phyloP scores from a whole-genome alignment of 1,140 invertebrate genomes.

The Planococcus citri region DNA sequence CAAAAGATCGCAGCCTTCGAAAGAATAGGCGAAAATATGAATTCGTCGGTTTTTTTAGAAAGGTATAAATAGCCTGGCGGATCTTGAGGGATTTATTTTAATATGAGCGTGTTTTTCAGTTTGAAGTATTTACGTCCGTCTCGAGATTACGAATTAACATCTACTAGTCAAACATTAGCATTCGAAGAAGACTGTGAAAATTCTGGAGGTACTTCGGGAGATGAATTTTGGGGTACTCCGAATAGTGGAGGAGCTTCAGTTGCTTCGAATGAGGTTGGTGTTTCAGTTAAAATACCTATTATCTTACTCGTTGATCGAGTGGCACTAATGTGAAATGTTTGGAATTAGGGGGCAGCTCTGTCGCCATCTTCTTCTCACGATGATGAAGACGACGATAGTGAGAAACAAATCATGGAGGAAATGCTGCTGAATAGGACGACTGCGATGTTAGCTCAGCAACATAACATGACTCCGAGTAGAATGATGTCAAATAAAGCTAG shows the following conservation, averaged over 20 bases:
- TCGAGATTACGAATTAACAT: background rate
- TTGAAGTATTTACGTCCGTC: constrained; percentile 1
- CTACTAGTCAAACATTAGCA: constrained; percentile 12
- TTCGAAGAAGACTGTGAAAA: constrained; percentile 47
- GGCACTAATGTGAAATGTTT: background rate
- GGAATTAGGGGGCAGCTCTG: background rate
- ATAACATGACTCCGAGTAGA: constrained; percentile 3
- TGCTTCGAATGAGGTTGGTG: constrained; percentile 17
- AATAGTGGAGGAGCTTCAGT: constrained; percentile 48
- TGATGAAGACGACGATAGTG: constrained; percentile 13
- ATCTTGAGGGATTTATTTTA: background rate
- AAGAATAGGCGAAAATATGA: constrained; percentile 39
- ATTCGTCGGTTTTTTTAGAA: background rate
- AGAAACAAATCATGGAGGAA: background rate
- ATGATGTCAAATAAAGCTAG: background rate
- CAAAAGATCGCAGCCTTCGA: constrained; percentile 65
- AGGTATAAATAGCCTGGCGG: background rate
- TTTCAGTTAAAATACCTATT: background rate
- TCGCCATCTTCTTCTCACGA: background rate
- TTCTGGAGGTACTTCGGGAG: constrained; percentile 63
- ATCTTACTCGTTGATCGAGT: background rate
- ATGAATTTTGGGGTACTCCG: constrained; percentile 74
- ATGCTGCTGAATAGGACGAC: constrained; percentile 9
- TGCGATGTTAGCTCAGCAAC: constrained; percentile 10
- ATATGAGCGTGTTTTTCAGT: background rate